Percentiles rank a stretch among this genome's conserved stretches.
These are phyloP conservation scores for Conomelus anceps DNA, from an alignment of 2,888 invertebrate genomes.

Conservation along the genomic window DNA sequence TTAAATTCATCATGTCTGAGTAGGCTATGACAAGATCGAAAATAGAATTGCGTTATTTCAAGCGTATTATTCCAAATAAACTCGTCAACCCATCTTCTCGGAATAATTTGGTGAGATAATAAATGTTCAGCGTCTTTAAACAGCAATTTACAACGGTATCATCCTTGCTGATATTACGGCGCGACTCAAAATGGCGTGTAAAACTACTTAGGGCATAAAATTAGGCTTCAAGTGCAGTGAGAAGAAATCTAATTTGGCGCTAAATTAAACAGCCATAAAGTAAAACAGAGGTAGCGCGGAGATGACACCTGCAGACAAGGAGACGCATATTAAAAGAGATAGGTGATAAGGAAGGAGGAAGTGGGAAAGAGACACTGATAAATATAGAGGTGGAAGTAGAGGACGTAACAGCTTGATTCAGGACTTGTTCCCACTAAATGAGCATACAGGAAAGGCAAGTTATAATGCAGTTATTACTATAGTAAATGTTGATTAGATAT, in stretches of 20 bases:
- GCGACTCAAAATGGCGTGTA: neutral
- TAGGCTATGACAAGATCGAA: too few relatives aligned
- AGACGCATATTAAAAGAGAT: neutral
- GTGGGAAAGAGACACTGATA: neutral
- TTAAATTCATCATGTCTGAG: too few relatives aligned
- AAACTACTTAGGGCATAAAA: conserved; percentile 7
- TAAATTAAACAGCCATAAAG: conserved; percentile 1
- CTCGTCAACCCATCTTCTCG: neutral
- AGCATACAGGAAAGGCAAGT: too few relatives aligned
- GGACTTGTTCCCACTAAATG: too few relatives aligned
- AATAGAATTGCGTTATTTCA: too few relatives aligned
- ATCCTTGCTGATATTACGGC: neutral
- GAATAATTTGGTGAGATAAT: neutral
- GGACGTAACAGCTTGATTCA: too few relatives aligned
- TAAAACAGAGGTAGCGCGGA: neutral
- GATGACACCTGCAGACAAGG: neutral
- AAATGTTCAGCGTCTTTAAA: neutral
- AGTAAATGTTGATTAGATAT: too few relatives aligned
- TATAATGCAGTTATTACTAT: too few relatives aligned
- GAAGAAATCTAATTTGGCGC: conserved; percentile 8
- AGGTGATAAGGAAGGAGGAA: neutral
- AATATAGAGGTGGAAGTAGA: too few relatives aligned
- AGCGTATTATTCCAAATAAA: too few relatives aligned
- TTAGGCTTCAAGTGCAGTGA: conserved; percentile 1
- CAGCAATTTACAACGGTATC: neutral